Conservation (phyloP, 2,888 invertebrate genomes). For the Nomada lathburiana region DNA sequence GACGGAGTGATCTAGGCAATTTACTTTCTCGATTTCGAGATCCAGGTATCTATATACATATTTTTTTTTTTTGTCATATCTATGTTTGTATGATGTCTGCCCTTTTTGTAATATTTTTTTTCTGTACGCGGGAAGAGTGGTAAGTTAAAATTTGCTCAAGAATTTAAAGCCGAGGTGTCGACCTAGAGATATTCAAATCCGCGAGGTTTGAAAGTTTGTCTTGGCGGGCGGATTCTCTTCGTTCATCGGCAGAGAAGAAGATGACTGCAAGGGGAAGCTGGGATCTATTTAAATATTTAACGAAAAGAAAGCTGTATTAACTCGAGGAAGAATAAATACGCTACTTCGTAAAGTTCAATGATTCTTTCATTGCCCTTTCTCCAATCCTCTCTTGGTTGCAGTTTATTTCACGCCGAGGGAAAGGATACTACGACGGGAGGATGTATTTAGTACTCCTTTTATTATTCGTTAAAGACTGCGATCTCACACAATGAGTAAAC, state of each 20-base stretch:
- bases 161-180: background rate
- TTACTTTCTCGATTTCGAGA: slow-evolving; percentile 50
- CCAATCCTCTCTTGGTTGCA: background rate
- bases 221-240: background rate
- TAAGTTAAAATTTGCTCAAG: slow-evolving; percentile 2
- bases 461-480: slow-evolving; percentile 30
- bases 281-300: slow-evolving; percentile 8
- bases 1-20: background rate
- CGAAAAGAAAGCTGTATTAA: slow-evolving; percentile 1
- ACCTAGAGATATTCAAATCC: background rate
- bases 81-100: too few relatives aligned
- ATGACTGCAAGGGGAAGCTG: background rate
- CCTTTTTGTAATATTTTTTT: background rate
- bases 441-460: slow-evolving; percentile 30
- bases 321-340: slow-evolving; percentile 37
- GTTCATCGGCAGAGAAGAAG: background rate
- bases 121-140: background rate
- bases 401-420: background rate
- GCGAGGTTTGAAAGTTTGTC: background rate
- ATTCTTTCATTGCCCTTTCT: slow-evolving; percentile 18
- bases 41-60: background rate
- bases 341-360: background rate
- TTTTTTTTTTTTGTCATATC: background rate
- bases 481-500: slow-evolving; percentile 31
- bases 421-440: background rate